These are phyloP conservation scores for Platyrinchus mystaceus DNA, from an alignment of 2,797 vertebrate species.

Conservation along the genomic window DNA sequence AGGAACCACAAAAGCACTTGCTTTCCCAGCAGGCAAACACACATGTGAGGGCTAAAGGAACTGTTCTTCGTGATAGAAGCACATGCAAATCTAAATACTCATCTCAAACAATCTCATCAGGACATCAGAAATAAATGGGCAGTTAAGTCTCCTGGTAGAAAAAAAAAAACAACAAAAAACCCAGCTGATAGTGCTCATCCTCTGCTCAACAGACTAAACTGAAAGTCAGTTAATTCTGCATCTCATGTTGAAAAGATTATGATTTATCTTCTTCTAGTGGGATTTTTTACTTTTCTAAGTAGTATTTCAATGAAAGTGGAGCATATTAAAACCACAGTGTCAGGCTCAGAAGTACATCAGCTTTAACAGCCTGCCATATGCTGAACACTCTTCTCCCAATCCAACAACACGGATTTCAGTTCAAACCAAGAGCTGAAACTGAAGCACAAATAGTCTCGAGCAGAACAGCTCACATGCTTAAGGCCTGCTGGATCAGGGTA, in stretches of 20 bases:
- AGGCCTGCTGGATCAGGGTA: not conserved
- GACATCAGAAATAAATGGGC: not conserved
- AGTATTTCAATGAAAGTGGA: not conserved
- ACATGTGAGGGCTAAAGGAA: not conserved
- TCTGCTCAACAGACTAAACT: not conserved
- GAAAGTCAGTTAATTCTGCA: not conserved
- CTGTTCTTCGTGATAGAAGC: not conserved
- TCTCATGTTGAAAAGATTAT: not conserved
- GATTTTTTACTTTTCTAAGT: not conserved
- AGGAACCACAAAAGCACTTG: not conserved
- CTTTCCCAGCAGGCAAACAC: not conserved
- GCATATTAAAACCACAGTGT: not conserved
- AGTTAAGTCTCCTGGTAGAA: rapidly evolving
- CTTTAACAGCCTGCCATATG: not conserved
- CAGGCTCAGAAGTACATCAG: not conserved
- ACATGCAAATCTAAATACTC: not conserved
- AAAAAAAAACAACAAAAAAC: not conserved
- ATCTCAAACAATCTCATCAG: not conserved
- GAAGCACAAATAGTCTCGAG: not conserved
- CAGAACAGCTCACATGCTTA: not conserved
- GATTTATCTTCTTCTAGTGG: not conserved
- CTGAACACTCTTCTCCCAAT: not conserved
- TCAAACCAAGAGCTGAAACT: not conserved
- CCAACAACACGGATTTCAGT: not conserved
- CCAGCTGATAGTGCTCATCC: not conserved